Percentiles rank a stretch among this genome's conserved stretches.
These are phyloP conservation scores for Huso huso DNA, from an alignment of 2,797 vertebrate species.

Conservation along the genomic window DNA sequence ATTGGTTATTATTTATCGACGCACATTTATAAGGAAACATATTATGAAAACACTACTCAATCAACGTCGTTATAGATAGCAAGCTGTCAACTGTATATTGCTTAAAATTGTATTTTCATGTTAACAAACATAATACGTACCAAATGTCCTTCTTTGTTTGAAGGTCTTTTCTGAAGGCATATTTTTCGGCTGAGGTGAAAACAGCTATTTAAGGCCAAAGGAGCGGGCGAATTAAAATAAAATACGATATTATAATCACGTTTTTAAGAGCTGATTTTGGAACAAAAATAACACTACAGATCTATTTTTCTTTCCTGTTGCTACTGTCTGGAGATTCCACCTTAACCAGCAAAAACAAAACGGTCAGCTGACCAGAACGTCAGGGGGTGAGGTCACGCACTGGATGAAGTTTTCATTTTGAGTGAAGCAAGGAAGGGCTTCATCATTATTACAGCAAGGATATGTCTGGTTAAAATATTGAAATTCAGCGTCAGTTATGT, in stretches of 20 bases:
- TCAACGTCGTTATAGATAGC: no score
- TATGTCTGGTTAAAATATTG: no score
- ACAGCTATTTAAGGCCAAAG: slow-evolving; percentile 19
- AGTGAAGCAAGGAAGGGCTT: no score
- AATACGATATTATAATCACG: neutral
- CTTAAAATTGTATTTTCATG: no score
- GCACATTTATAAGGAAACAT: no score
- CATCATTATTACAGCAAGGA: no score
- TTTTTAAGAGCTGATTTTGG: neutral
- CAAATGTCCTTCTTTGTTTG: slow-evolving; percentile 75
- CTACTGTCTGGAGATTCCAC: slow-evolving; percentile 11
- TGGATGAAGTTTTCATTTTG: neutral
- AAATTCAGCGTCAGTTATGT: no score
- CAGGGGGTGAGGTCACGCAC: slow-evolving; percentile 20
- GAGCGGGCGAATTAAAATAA: slow-evolving; percentile 11
- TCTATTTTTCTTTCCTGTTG: slow-evolving; percentile 30
- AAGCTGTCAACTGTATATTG: no score
- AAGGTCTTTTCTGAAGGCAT: slow-evolving; percentile 78
- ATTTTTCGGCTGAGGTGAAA: slow-evolving; percentile 40
- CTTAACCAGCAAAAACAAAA: slow-evolving; percentile 61
- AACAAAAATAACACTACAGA: neutral
- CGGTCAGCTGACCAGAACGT: slow-evolving; percentile 68
- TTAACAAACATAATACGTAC: slow-evolving; percentile 35
- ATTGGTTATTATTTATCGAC: no score
- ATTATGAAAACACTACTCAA: no score